These are phyloP conservation scores for Ahaetulla prasina DNA, from an alignment of 2,113 vertebrate genomes.

Conservation along the genomic window DNA sequence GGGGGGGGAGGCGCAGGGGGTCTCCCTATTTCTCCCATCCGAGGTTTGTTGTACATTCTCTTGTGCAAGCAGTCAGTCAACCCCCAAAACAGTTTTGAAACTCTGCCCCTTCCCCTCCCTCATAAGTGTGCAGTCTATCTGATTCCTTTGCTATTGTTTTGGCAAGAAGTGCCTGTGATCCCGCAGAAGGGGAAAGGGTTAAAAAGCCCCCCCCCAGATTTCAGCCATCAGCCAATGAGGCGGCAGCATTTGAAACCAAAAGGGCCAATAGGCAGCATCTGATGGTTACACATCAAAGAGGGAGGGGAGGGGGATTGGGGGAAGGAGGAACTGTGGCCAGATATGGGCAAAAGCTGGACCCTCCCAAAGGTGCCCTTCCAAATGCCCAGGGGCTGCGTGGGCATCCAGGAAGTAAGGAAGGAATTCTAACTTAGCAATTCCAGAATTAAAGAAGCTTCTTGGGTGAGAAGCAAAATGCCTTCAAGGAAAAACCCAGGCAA, in stretches of 20 bases:
- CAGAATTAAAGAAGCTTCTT: no score
- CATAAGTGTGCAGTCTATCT: not conserved
- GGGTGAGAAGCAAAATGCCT: not conserved
- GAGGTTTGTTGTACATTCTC: no score
- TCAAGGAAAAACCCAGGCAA: not conserved
- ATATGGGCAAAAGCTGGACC: not conserved
- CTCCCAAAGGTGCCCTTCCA: no score
- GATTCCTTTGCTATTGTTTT: not conserved
- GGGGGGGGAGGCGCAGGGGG: no score
- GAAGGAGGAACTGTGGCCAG: not conserved
- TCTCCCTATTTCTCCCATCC: not conserved
- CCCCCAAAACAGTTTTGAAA: not conserved
- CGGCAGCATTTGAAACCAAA: slow-evolving; percentile 21
- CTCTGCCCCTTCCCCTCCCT: not conserved
- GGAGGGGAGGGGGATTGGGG: not conserved
- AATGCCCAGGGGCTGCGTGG: not conserved
- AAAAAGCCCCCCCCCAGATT: not conserved
- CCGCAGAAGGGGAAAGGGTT: slow-evolving; percentile 2
- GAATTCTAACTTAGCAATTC: not conserved
- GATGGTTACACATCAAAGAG: not conserved
- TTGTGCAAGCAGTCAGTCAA: not conserved
- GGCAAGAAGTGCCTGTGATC: not conserved
- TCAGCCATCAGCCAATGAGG: slow-evolving; percentile 24
- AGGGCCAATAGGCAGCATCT: not conserved
- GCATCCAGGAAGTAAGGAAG: not conserved